Evolutionary conservation across 2,797 vertebrate genomes (phyloP).

Genomic region (Acanthopagrus latus): DNA sequence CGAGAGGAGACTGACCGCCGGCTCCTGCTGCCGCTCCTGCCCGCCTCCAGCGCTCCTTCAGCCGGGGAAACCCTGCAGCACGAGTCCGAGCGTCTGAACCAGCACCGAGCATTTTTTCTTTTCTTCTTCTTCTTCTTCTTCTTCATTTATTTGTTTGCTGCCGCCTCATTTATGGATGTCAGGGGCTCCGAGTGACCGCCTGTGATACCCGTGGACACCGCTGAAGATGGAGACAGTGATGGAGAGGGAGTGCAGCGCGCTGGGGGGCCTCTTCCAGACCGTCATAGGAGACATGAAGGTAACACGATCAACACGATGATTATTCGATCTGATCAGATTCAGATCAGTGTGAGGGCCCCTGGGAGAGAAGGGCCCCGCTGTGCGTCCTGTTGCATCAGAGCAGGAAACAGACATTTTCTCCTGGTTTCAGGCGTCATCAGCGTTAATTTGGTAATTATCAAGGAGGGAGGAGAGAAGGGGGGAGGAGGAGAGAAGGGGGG

Average conservation of each 20-base stretch:
- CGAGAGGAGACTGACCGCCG: constrained; percentile 13
- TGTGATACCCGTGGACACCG: constrained; percentile 24
- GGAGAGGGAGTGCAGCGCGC: constrained; percentile 95
- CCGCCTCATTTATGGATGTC: constrained; percentile 45
- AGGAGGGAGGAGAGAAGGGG: not conserved
- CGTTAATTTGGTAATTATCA: constrained; percentile 42
- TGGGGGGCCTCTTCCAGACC: constrained; percentile 96
- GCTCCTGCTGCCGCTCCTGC: constrained; percentile 34
- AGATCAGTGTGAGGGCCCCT: not conserved
- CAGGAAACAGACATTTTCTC: not conserved
- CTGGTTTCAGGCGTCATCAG: constrained; percentile 21
- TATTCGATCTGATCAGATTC: not conserved
- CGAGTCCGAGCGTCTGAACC: not conserved
- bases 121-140: not conserved
- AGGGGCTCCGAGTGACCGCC: constrained; percentile 29
- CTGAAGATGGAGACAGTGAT: constrained; percentile 94
- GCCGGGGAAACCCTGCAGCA: constrained; percentile 52
- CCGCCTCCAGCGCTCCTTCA: constrained; percentile 21
- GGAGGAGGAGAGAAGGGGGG: no score
- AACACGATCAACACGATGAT: constrained; percentile 43
- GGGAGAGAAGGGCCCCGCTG: not conserved
- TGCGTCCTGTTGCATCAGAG: constrained; percentile 23
- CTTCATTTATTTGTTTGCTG: not conserved
- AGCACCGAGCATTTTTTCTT: not conserved
- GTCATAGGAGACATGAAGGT: constrained; percentile 98